Conservation (phyloP, 2,797 vertebrate genomes). For the Alcedo atthis region DNA sequence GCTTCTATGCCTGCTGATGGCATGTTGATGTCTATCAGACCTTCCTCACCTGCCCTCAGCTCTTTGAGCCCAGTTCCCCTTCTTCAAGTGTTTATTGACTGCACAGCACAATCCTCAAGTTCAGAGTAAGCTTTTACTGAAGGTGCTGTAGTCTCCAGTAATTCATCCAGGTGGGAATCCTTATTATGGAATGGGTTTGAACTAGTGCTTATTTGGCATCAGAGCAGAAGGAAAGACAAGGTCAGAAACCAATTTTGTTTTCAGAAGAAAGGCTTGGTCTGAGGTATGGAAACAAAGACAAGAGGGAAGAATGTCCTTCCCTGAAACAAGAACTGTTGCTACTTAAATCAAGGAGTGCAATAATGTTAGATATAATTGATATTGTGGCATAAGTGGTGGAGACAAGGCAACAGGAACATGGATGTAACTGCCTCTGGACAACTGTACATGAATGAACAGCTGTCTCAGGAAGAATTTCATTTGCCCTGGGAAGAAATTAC, state of each 20-base stretch:
- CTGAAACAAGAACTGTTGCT: background rate
- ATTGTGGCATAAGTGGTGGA: background rate
- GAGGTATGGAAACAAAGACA: background rate
- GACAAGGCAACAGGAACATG: background rate
- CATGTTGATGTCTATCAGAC: background rate
- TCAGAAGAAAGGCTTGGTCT: background rate
- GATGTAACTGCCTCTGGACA: conserved; percentile 28
- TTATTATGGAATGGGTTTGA: background rate
- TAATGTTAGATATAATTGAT: background rate
- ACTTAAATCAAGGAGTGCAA: background rate
- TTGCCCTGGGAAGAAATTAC: conserved; percentile 32
- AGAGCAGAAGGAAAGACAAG: background rate
- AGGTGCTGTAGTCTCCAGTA: background rate
- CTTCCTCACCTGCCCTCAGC: background rate
- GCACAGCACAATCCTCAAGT: background rate
- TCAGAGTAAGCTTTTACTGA: background rate
- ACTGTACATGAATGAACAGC: background rate
- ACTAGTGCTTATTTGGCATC: background rate
- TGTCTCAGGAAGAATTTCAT: conserved; percentile 35
- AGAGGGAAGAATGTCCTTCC: background rate
- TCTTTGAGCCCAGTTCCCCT: background rate
- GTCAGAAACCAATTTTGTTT: background rate
- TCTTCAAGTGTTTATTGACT: background rate
- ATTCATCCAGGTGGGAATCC: background rate
- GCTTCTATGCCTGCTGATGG: background rate